Evolutionary conservation across 2,113 vertebrate species (phyloP).

Genomic region (Aix galericulata): DNA sequence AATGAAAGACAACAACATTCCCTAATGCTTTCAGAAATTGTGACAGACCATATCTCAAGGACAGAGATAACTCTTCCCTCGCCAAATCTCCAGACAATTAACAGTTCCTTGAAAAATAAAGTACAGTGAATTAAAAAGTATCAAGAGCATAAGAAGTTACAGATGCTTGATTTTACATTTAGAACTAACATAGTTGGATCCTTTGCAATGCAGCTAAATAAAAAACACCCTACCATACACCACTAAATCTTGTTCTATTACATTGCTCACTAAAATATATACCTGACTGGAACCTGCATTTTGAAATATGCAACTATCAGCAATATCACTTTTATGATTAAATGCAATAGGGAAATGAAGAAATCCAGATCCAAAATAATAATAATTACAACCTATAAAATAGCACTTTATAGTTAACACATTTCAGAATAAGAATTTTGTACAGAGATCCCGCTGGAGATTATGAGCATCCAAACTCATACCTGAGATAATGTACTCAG

Average conservation of each 20-base stretch:
- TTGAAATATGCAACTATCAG: neutral
- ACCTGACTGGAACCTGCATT: neutral
- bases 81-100: neutral
- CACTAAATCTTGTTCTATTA: neutral
- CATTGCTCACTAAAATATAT: neutral
- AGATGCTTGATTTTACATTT: neutral
- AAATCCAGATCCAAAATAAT: neutral
- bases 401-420: neutral
- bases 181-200: neutral
- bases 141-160: neutral
- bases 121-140: neutral
- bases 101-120: neutral
- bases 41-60: neutral
- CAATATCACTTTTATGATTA: neutral
- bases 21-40: neutral
- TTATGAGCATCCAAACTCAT: neutral
- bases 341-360: neutral
- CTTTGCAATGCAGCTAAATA: neutral
- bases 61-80: neutral
- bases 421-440: neutral
- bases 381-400: neutral
- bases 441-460: neutral
- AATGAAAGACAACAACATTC: neutral
- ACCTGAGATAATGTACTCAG: neutral
- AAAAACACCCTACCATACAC: neutral